Percentiles rank a stretch among this genome's conserved stretches.
Evolutionary conservation across 2,888 invertebrate species (phyloP).

Genomic region (Venusia cambrica): DNA sequence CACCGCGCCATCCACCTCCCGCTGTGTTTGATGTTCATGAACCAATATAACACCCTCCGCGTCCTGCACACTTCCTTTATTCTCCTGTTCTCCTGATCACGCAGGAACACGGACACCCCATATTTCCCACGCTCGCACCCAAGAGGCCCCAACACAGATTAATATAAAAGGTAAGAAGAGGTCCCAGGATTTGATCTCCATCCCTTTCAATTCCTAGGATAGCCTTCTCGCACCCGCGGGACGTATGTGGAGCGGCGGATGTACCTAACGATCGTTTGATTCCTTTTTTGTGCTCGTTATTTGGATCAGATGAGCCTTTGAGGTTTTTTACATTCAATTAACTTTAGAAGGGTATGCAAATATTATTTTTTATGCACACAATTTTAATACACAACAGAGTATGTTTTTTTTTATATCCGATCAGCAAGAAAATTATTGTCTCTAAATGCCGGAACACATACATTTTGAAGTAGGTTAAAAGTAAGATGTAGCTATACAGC

Average conservation of each 20-base stretch:
- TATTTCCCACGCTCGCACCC: constrained; percentile 76
- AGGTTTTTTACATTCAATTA: constrained; percentile 12
- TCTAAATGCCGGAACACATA: no score
- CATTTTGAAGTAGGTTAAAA: no score
- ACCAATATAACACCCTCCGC: constrained; percentile 27
- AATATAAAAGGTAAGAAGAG: constrained; percentile 11
- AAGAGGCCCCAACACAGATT: constrained; percentile 43
- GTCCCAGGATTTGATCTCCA: constrained; percentile 39
- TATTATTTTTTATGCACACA: no score
- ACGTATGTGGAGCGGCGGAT: constrained; percentile 42
- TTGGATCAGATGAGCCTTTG: constrained; percentile 12
- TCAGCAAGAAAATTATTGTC: no score
- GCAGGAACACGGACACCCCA: constrained; percentile 67
- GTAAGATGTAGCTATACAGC: no score
- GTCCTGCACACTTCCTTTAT: constrained; percentile 33
- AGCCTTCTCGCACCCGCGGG: constrained; percentile 45
- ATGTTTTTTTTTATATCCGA: no score
- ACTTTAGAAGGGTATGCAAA: no score
- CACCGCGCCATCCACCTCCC: no score
- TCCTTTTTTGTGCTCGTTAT: constrained; percentile 18
- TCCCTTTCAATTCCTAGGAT: constrained; percentile 56
- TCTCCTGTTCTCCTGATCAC: constrained; percentile 56
- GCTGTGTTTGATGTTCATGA: no score
- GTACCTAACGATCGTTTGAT: constrained; percentile 28
- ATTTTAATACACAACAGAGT: no score